These are phyloP conservation scores for Salmo trutta DNA, from an alignment of 2,797 vertebrate genomes.

Conservation along the genomic window DNA sequence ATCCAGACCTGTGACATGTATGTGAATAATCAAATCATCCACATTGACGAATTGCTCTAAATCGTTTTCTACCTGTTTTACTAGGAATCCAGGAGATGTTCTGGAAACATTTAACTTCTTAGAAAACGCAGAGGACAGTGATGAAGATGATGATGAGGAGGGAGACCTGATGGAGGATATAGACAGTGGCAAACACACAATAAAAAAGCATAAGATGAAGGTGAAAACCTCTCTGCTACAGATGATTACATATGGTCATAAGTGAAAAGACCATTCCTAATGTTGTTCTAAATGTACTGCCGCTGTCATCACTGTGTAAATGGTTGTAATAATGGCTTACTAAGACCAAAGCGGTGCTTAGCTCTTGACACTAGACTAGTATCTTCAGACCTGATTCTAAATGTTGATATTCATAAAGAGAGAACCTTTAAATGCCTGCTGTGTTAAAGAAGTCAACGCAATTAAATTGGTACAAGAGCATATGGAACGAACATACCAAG, in stretches of 20 bases:
- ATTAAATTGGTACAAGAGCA: too few species aligned
- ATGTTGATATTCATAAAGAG: too few species aligned
- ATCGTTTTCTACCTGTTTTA: background rate
- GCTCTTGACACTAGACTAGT: too few species aligned
- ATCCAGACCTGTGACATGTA: background rate
- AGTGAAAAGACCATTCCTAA: background rate
- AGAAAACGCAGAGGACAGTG: conserved; percentile 96
- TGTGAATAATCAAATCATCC: background rate
- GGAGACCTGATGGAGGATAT: conserved; percentile 94
- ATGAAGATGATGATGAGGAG: conserved; percentile 92
- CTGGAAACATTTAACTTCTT: conserved; percentile 99
- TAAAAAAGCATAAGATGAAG: conserved; percentile 93
- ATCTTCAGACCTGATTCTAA: too few species aligned
- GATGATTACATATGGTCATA: background rate
- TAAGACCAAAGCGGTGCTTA: too few species aligned
- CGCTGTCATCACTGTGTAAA: too few species aligned
- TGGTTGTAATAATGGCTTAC: too few species aligned
- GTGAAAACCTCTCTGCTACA: conserved; percentile 12
- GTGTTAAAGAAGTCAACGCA: too few species aligned
- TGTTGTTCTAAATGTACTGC: background rate
- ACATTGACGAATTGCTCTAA: background rate
- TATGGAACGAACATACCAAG: too few species aligned
- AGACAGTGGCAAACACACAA: conserved; percentile 85
- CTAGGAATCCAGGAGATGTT: conserved; percentile 92
- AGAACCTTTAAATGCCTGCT: too few species aligned